Evolutionary conservation across 2,888 invertebrate genomes (phyloP), one percentile per base, ranked within the genome.

Genomic region (Drosophila eohydei): DNA sequence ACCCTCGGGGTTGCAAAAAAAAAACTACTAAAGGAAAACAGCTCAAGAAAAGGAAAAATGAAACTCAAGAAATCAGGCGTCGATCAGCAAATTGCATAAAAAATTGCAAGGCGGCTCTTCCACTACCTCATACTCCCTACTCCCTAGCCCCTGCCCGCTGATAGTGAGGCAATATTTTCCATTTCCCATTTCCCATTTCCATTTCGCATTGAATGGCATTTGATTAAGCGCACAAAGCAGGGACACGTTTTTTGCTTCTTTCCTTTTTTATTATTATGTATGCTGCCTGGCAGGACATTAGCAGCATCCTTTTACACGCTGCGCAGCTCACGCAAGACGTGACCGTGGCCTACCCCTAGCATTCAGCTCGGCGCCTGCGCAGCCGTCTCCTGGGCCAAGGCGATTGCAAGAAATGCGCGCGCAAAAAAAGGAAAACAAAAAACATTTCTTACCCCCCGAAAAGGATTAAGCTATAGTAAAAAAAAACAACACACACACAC

Each of bases 301-400:
- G 91, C 90, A 91, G 90, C 91, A 91, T 91, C 91, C 89, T 91
- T 91, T 87, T 91, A 80, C 80, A 82, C 70, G 79, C 66, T 75
- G 48, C 40, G 50, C 50, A 50, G 50, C 50, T 50, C 50, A 56
- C 52, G 73, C 74, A 78, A 68, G 75, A 76, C 75, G 62, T 56
- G 40, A 71, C 62, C 74, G 74, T 65, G 66, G 34, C 55, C 48
- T 57, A 34, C 44, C 64, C 65, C 63, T 71, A 51, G 44, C 52
- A 21, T 7, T 21, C 28, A 28, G 36, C 40, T 68, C 69, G 71
- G 84, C 86, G 86, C 82, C 78, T 83, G 84, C 84, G 86, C 86
- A 79, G 85, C 83, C 71, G 79, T 66, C 74, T 51, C 50, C 62
- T 57, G 70, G 69, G 78, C 74, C 74, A 83, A 71, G 34, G 11